Percentiles rank a stretch among this genome's conserved stretches.
These are phyloP conservation scores for Cynocephalus volans DNA, from an alignment of 2,113 vertebrate genomes.

Conservation along the genomic window DNA sequence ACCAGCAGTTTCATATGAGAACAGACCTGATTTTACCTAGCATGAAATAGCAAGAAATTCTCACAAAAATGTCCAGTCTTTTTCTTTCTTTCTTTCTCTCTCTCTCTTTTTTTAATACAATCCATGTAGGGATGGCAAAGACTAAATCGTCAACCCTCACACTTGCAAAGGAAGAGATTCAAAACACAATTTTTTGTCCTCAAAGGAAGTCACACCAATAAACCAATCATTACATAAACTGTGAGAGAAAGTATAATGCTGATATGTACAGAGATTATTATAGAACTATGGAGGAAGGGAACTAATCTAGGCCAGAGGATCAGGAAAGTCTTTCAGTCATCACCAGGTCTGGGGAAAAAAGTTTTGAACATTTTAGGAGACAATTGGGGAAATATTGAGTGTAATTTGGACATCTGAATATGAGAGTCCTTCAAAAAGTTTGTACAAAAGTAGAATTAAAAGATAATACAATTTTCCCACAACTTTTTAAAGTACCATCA, in stretches of 20 bases:
- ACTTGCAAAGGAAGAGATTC: background rate
- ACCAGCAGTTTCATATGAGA: background rate
- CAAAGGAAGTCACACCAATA: background rate
- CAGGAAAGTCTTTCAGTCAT: background rate
- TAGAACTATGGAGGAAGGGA: background rate
- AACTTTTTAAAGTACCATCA: too few species aligned
- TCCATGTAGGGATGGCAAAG: background rate
- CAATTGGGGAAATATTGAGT: background rate
- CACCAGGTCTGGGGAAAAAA: background rate
- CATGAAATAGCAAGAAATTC: background rate
- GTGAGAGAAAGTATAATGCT: background rate
- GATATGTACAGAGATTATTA: background rate
- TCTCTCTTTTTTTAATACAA: background rate
- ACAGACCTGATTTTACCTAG: background rate
- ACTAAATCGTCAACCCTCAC: background rate
- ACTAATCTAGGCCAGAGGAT: background rate
- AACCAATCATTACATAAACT: background rate
- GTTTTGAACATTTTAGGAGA: background rate
- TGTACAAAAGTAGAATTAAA: too few species aligned
- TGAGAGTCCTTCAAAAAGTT: too few species aligned
- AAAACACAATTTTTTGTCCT: background rate
- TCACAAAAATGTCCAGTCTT: background rate
- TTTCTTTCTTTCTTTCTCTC: background rate
- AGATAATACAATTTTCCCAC: too few species aligned
- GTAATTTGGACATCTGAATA: background rate